A percentile compares a stretch with the other conserved stretches of the same genome.
Conservation (phyloP, 92 coral and sea anemone genomes). For the Palythoa grandis region DNA sequence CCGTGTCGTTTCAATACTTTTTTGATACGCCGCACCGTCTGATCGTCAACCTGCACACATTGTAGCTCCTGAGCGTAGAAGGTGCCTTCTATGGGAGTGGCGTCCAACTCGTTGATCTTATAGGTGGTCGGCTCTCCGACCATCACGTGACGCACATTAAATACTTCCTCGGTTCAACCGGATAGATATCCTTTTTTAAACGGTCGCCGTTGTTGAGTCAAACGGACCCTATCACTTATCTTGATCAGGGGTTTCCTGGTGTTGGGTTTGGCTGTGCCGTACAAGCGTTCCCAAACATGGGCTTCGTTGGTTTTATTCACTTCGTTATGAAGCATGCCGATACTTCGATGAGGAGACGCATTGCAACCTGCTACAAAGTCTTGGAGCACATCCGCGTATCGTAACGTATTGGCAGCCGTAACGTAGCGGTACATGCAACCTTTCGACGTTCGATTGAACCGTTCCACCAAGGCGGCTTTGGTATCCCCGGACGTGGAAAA, state of each 20-base stretch:
- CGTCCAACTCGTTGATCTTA: conserved; percentile 55
- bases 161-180: conserved; percentile 43
- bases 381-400: conserved; percentile 41
- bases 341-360: conserved; percentile 40
- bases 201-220: too few relatives aligned
- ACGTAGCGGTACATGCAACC: conserved; percentile 47
- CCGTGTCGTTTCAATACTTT: not conserved
- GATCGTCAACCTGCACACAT: conserved; percentile 35
- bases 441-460: conserved; percentile 53
- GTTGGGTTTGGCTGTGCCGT: conserved; percentile 14
- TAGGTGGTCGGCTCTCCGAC: conserved; percentile 34
- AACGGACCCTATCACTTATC: too few relatives aligned
- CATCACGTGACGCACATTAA: conserved; percentile 16
- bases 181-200: conserved; percentile 35
- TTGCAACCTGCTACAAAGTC: conserved; percentile 38
- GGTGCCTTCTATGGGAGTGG: conserved; percentile 37
- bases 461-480: conserved; percentile 47
- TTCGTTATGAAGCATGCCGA: conserved; percentile 22
- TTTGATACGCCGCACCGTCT: conserved; percentile 42
- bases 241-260: too few relatives aligned
- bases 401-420: conserved; percentile 47
- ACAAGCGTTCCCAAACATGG: conserved; percentile 1
- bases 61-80: conserved; percentile 56
- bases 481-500: conserved; percentile 29
- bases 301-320: conserved; percentile 40